Conservation (phyloP, 1,140 invertebrate species). For the Drosophila yakuba region DNA sequence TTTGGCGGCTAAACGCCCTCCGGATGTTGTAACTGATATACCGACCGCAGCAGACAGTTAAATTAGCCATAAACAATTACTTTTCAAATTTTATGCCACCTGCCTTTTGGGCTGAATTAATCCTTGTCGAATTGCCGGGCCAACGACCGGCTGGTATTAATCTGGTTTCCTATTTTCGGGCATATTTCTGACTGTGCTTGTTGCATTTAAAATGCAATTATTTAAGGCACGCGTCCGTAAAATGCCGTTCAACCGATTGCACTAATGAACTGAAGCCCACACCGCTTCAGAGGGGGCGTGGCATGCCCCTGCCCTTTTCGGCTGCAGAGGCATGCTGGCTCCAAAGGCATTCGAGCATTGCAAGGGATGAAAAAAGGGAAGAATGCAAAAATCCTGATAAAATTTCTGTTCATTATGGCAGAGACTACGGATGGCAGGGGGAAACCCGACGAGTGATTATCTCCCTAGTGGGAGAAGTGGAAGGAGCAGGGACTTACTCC, state of each 20-base stretch:
- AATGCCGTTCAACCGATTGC: constrained; percentile 78
- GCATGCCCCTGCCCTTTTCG: constrained; percentile 1
- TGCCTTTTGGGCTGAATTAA: constrained; percentile 34
- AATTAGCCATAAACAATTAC: constrained; percentile 65
- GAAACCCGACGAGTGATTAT: background rate
- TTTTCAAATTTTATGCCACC: constrained; percentile 25
- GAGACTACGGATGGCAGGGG: constrained; percentile 8
- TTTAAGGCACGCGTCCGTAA: constrained; percentile 80
- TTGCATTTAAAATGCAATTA: constrained; percentile 83
- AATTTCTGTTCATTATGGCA: constrained; percentile 49
- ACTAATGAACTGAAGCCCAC: constrained; percentile 73
- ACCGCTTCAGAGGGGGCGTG: constrained; percentile 23
- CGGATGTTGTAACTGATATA: constrained; percentile 34
- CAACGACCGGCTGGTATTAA: constrained; percentile 35
- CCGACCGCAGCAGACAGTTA: constrained; percentile 38
- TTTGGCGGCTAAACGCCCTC: constrained; percentile 40
- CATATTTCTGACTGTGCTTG: constrained; percentile 40
- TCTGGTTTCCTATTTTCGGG: constrained; percentile 24
- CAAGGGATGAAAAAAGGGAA: constrained; percentile 32
- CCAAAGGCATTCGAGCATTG: constrained; percentile 63
- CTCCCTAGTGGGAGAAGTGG: background rate
- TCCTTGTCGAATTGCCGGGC: constrained; percentile 44
- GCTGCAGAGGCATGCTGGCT: constrained; percentile 20
- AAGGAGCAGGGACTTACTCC: constrained; percentile 14
- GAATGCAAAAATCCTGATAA: constrained; percentile 40